Evolutionary conservation across 2,888 invertebrate genomes (phyloP).

Genomic region (Drosophila multiciliata): DNA sequence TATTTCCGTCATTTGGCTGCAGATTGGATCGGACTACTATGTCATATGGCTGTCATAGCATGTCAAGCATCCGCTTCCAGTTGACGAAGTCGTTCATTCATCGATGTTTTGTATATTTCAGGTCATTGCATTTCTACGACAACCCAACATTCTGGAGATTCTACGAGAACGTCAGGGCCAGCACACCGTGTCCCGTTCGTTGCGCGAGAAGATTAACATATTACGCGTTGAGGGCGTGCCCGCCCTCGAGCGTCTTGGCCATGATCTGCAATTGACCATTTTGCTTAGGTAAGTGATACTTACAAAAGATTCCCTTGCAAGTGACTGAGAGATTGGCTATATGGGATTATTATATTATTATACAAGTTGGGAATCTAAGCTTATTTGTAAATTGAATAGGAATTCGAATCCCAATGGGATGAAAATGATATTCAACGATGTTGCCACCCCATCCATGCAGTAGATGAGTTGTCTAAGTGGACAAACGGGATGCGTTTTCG

Average conservation of each 20-base stretch:
- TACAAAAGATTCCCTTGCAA: neutral
- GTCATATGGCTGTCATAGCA: neutral
- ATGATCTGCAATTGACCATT: slow-evolving; percentile 97
- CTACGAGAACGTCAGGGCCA: slow-evolving; percentile 92
- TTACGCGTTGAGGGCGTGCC: slow-evolving; percentile 95
- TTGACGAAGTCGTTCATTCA: neutral
- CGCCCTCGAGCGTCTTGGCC: slow-evolving; percentile 93
- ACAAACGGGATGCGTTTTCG: neutral
- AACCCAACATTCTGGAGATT: slow-evolving; percentile 97
- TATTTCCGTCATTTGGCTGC: neutral
- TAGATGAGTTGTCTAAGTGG: neutral
- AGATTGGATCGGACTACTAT: neutral
- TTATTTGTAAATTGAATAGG: neutral
- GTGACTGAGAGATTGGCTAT: neutral
- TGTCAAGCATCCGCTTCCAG: no score
- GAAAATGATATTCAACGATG: neutral
- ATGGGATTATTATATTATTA: neutral
- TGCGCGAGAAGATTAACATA: slow-evolving; percentile 94
- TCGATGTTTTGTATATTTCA: slow-evolving; percentile 65
- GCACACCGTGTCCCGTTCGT: slow-evolving; percentile 89
- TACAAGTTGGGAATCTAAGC: neutral
- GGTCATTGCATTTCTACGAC: slow-evolving; percentile 97
- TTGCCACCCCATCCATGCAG: neutral
- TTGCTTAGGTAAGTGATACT: slow-evolving; percentile 91
- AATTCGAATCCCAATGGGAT: neutral